Evolutionary conservation across 2,113 vertebrate species (phyloP).

Genomic region (Furnarius figulus): DNA sequence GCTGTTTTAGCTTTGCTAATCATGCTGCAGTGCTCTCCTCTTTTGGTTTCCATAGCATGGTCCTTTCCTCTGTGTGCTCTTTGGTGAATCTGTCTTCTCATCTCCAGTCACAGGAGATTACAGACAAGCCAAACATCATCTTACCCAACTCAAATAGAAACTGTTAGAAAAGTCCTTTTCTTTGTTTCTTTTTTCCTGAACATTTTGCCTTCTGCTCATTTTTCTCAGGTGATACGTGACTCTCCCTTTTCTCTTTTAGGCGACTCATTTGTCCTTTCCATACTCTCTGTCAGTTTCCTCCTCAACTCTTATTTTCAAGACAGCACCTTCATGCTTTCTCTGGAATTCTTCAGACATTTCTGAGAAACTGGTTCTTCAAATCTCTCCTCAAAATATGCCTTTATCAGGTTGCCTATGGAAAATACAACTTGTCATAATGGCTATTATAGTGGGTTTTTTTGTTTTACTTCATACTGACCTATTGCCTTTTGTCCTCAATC

Average conservation of each 20-base stretch:
- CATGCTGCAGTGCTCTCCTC: background rate
- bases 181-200: background rate
- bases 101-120: background rate
- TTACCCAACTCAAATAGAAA: background rate
- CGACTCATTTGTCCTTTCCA: background rate
- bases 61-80: background rate
- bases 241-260: background rate
- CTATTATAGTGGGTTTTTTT: background rate
- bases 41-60: background rate
- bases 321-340: background rate
- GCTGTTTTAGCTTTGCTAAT: background rate
- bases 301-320: background rate
- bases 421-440: background rate
- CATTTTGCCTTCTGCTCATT: background rate
- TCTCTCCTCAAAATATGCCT: background rate
- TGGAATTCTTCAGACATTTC: background rate
- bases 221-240: background rate
- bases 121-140: background rate
- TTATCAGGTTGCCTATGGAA: background rate
- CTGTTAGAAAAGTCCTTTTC: background rate
- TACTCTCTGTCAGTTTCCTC: background rate
- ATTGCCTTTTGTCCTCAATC: background rate
- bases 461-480: background rate
- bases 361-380: background rate
- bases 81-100: background rate